These are phyloP conservation scores for Oeneis ivallda DNA, from an alignment of 2,888 invertebrate species.

Conservation along the genomic window DNA sequence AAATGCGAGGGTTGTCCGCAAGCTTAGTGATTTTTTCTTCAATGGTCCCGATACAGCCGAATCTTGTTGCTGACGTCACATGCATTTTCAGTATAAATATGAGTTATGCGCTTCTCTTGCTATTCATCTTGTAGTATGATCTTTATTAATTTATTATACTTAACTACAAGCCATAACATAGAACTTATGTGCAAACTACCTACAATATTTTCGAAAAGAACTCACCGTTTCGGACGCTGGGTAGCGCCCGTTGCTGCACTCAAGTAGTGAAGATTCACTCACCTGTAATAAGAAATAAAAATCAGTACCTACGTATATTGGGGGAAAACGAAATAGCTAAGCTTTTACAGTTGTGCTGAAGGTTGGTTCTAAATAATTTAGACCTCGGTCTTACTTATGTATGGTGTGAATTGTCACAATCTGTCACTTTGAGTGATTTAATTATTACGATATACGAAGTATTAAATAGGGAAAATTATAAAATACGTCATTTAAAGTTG, in stretches of 20 bases:
- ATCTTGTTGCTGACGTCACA: no score
- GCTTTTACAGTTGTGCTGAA: neutral
- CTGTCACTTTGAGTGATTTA: no score
- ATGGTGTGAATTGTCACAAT: no score
- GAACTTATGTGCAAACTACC: slow-evolving; percentile 27
- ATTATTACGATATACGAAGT: no score
- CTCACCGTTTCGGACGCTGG: slow-evolving; percentile 80
- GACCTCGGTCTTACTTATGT: no score
- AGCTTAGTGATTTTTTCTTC: no score
- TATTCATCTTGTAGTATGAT: neutral
- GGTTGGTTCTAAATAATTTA: no score
- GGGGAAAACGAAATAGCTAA: neutral
- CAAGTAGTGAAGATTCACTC: slow-evolving; percentile 82
- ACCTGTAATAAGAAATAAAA: slow-evolving; percentile 63
- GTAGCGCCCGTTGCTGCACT: slow-evolving; percentile 81
- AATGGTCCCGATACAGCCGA: no score
- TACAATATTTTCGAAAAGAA: slow-evolving; percentile 44
- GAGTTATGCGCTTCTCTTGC: no score
- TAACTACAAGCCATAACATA: slow-evolving; percentile 2
- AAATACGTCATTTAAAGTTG: no score
- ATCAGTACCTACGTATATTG: neutral
- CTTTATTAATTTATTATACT: neutral
- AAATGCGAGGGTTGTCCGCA: neutral
- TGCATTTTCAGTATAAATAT: no score
- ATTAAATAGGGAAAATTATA: no score